Evolutionary conservation across 2,888 invertebrate genomes (phyloP), one percentile per base, ranked within the genome.

Genomic region (Tetragonula carbonaria): DNA sequence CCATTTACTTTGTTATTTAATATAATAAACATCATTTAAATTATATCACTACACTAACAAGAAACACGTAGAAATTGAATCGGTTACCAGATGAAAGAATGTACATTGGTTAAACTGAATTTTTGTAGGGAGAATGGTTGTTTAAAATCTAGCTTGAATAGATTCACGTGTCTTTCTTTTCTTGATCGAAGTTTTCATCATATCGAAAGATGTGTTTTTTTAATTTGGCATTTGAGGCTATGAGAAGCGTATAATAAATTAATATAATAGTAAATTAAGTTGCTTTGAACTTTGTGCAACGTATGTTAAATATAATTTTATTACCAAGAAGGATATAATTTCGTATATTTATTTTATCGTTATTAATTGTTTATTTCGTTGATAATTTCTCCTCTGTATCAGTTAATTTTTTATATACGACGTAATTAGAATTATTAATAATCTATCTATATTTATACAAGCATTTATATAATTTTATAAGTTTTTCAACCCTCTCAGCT

Each of bases 81-180:
- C 53, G 72, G 53, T 80, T 79, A 53, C 38, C 57, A 23, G 23
- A 23, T 23, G 23, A 23, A 23, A 50, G 62, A 72, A 67, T 67
- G 80, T 66, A 16, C 23, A 65, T 28, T 51, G 51, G 16, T 66
- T 59, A 18, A 57, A 2, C 66, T 21, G n/a, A n/a, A 38, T 13
- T 28, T 70, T n/a, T 70, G 55, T 4, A 28, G 11, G 23, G n/a
- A 23, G 57, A 23, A 53, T 78, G 38, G 55, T 65, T 65, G n/a
- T 16, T 57, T 71, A 45, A 53, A 21, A 28, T 28, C n/a, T 28
- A 23, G 23, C 23, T 23, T 23, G 23, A 8, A 21, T 13, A 18
- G 57, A 78, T 51, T 45, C 14, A 1, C 21, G 28, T 4, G 53
- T 50, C 11, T 28, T 50, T 28, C 23, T 8, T 38, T 21, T 18